Percentiles rank a stretch among this genome's conserved stretches.
Evolutionary conservation across 2,113 vertebrate genomes (phyloP).

Genomic region (Ginglymostoma cirratum): DNA sequence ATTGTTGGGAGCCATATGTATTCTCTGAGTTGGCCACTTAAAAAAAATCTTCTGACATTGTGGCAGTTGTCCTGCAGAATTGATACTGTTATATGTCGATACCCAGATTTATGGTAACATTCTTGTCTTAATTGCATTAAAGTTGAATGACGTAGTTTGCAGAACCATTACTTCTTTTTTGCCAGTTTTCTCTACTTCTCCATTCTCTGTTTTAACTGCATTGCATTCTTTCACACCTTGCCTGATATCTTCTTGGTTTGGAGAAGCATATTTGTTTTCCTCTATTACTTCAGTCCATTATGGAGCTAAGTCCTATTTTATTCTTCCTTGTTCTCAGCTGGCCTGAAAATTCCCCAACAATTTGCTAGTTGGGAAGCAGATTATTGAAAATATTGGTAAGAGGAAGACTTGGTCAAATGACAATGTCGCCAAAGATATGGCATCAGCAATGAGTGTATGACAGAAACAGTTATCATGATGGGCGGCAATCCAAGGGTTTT

Average conservation of each 20-base stretch:
- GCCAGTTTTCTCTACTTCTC: not conserved
- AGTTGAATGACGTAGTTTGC: not conserved
- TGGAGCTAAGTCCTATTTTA: not conserved
- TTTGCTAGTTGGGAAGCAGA: not conserved
- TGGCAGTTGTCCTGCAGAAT: not conserved
- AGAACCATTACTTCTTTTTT: not conserved
- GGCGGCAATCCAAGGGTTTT: not conserved
- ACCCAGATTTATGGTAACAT: not conserved
- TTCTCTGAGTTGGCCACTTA: not conserved
- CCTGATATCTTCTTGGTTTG: not conserved
- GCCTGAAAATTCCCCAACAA: not conserved
- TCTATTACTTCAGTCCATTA: not conserved
- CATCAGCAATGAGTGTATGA: not conserved
- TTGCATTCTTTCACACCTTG: not conserved
- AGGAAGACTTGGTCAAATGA: not conserved
- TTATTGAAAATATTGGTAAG: not conserved
- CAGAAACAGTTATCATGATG: not conserved
- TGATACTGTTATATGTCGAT: not conserved
- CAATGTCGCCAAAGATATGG: not conserved
- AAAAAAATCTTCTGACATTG: not conserved
- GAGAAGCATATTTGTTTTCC: not conserved
- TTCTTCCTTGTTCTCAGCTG: not conserved
- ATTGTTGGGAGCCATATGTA: not conserved
- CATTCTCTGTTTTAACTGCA: not conserved
- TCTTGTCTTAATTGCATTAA: not conserved